These are phyloP conservation scores for Apodemus agrarius DNA, from an alignment of 2,797 vertebrate species.

Conservation along the genomic window DNA sequence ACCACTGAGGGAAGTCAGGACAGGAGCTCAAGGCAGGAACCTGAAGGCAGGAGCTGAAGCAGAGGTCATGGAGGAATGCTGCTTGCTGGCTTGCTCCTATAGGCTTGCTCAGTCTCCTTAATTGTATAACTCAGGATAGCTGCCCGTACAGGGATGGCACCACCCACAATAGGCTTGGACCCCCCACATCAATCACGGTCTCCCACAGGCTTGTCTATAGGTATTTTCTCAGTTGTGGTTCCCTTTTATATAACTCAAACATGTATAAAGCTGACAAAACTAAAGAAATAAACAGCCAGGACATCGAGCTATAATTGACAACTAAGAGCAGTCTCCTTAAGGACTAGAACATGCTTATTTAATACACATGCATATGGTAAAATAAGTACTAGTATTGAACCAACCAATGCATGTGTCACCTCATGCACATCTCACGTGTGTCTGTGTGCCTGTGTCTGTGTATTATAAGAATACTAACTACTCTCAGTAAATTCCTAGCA, in stretches of 20 bases:
- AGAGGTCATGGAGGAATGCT: background rate
- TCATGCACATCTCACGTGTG: background rate
- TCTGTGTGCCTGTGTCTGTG: background rate
- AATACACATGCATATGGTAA: background rate
- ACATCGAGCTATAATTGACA: background rate
- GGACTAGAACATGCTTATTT: background rate
- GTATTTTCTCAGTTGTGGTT: background rate
- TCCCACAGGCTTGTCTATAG: background rate
- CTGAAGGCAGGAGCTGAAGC: background rate
- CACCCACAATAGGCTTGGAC: background rate
- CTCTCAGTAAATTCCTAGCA: background rate
- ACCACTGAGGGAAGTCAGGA: background rate
- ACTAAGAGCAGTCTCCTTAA: background rate
- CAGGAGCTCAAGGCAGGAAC: background rate
- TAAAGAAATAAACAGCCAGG: background rate
- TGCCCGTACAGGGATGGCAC: accelerated
- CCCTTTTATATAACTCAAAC: background rate
- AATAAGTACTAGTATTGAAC: background rate
- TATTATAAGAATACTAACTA: background rate
- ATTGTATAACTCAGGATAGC: background rate
- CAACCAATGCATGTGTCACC: background rate
- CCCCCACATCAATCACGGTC: no score
- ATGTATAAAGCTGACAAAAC: background rate
- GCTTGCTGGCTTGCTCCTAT: background rate
- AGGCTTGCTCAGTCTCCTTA: background rate